Conservation (phyloP, 1,140 invertebrate genomes). For the Brachionus sp. region DNA sequence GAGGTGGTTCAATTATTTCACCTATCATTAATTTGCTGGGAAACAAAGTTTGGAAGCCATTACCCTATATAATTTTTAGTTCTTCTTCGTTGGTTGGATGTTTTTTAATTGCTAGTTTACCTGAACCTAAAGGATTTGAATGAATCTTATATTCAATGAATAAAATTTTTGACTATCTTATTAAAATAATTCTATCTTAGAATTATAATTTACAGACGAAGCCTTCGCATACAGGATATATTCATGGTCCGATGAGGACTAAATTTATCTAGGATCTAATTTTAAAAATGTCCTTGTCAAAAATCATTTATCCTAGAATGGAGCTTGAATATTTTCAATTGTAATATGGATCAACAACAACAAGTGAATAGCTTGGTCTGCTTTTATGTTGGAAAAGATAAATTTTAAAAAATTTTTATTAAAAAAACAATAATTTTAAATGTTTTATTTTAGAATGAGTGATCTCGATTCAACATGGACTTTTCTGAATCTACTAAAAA, state of each 20-base stretch:
- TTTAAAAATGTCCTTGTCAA: neutral
- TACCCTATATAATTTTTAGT: neutral
- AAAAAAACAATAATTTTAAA: too few species aligned
- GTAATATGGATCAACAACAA: too few species aligned
- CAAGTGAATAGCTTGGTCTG: too few species aligned
- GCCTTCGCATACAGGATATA: neutral
- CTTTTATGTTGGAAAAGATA: too few species aligned
- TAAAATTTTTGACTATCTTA: neutral
- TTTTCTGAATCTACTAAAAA: too few species aligned
- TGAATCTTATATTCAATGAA: neutral
- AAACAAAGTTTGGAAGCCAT: neutral
- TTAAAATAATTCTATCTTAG: neutral
- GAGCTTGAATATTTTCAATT: too few species aligned
- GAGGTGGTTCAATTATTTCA: slow-evolving; percentile 8
- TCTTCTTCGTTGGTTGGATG: slow-evolving; percentile 5
- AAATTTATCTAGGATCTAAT: neutral
- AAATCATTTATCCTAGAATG: too few species aligned
- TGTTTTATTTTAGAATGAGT: too few species aligned
- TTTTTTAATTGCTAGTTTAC: slow-evolving; percentile 19
- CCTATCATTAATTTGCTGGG: slow-evolving; percentile 1
- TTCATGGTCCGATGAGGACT: neutral
- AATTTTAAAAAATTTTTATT: too few species aligned
- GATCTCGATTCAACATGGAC: too few species aligned
- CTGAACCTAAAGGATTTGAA: slow-evolving; percentile 15
- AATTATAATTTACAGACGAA: neutral